Evolutionary conservation across 1,140 invertebrate genomes (phyloP).

Genomic region (Rhagoletis zephyria): DNA sequence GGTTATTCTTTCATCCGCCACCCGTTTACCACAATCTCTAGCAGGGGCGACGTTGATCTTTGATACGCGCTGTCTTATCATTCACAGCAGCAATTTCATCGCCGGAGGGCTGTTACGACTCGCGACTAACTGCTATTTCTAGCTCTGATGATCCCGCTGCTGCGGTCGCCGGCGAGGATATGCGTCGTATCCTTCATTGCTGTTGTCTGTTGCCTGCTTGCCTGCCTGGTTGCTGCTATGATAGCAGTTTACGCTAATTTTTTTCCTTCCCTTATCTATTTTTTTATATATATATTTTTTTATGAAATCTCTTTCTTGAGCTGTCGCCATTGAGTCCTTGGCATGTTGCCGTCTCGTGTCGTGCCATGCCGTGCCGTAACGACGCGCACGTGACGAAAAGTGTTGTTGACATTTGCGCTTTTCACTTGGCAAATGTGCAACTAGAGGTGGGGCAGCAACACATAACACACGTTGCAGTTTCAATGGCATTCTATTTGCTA

Average conservation of each 20-base stretch:
- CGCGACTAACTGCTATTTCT: background rate
- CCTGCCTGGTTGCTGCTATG: no score
- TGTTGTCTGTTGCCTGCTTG: no score
- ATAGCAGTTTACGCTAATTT: background rate
- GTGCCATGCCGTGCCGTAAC: background rate
- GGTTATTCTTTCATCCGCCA: background rate
- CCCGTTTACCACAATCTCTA: background rate
- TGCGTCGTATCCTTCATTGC: background rate
- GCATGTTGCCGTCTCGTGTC: slow-evolving; percentile 5
- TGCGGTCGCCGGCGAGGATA: background rate
- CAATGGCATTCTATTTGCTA: background rate
- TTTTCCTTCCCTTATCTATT: background rate
- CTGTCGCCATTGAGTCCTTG: background rate
- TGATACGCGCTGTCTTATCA: slow-evolving; percentile 19
- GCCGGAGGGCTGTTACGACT: background rate
- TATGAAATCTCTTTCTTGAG: background rate
- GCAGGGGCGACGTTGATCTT: background rate
- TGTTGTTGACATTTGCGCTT: slow-evolving; percentile 40
- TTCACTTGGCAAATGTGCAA: slow-evolving; percentile 46
- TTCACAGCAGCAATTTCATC: slow-evolving; percentile 9
- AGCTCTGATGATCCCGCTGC: background rate
- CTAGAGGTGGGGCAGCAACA: background rate
- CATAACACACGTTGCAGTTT: background rate
- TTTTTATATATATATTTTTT: no score
- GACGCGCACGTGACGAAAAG: slow-evolving; percentile 47